Percentiles rank a stretch among this genome's conserved stretches.
phyloP scores from a whole-genome alignment of 2,113 vertebrate genomes.

The Patagioenas fasciata region DNA sequence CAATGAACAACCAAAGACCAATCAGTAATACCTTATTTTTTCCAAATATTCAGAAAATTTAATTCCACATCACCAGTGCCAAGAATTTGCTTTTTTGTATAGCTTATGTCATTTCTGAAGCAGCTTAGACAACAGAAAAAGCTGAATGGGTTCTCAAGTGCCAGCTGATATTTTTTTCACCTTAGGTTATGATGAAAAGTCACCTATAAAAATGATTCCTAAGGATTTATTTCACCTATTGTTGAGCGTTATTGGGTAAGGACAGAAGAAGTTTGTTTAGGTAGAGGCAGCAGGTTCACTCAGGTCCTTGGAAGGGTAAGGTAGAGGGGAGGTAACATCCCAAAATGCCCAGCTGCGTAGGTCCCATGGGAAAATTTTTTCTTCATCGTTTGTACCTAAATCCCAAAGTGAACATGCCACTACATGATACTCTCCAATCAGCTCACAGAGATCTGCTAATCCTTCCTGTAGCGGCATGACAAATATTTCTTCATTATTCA shows the following conservation, averaged over 20 bases:
- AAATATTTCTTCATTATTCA: background rate
- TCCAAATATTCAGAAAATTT: conserved; percentile 9
- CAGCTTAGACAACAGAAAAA: background rate
- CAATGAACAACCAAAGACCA: conserved; percentile 38
- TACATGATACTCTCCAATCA: background rate
- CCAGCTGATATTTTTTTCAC: background rate
- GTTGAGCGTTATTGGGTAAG: background rate
- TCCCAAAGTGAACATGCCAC: background rate
- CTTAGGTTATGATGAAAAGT: background rate
- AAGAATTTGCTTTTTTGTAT: background rate
- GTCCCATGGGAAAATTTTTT: background rate
- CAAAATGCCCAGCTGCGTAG: background rate
- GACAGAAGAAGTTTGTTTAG: background rate
- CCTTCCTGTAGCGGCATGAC: background rate
- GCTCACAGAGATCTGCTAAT: background rate
- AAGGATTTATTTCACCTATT: background rate
- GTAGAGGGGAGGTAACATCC: background rate
- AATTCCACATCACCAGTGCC: background rate
- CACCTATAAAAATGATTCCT: background rate
- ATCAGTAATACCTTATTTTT: background rate
- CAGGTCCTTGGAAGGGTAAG: background rate
- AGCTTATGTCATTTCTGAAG: background rate
- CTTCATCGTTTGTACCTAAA: background rate
- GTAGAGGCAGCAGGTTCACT: background rate
- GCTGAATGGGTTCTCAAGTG: background rate